phyloP scores from a whole-genome alignment of 2,888 invertebrate genomes.

The Tachina fera region DNA sequence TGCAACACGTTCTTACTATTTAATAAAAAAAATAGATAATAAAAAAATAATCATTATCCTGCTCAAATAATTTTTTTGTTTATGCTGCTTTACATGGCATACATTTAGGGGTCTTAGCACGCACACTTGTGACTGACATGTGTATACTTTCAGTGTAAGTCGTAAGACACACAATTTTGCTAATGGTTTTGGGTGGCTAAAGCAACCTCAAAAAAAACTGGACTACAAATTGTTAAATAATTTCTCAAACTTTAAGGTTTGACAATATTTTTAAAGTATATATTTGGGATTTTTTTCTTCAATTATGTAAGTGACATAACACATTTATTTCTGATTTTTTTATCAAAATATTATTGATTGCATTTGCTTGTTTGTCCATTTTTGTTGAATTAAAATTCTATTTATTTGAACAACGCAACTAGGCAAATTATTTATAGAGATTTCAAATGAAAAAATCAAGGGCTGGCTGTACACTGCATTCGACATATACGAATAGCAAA shows the following conservation, averaged over 20 bases:
- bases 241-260: not conserved
- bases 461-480: not conserved
- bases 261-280: not conserved
- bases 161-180: constrained; percentile 28
- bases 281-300: not conserved
- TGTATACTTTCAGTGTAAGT: not conserved
- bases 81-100: not conserved
- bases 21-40: not conserved
- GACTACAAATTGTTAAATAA: too few species aligned
- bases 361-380: not conserved
- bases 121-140: constrained; percentile 29
- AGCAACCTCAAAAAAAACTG: not conserved
- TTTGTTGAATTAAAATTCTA: not conserved
- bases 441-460: not conserved
- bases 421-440: not conserved
- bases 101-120: constrained; percentile 26
- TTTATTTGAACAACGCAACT: not conserved
- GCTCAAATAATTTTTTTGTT: not conserved
- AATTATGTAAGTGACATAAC: not conserved
- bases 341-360: not conserved
- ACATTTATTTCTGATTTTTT: not conserved
- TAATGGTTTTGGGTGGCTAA: constrained; percentile 10
- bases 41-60: not conserved
- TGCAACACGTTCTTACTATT: constrained; percentile 25
- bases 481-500: not conserved